Base-by-base conservation (phyloP, 64 coral and sea anemone genomes). In the Cladopsammia gracilis region DNA sequence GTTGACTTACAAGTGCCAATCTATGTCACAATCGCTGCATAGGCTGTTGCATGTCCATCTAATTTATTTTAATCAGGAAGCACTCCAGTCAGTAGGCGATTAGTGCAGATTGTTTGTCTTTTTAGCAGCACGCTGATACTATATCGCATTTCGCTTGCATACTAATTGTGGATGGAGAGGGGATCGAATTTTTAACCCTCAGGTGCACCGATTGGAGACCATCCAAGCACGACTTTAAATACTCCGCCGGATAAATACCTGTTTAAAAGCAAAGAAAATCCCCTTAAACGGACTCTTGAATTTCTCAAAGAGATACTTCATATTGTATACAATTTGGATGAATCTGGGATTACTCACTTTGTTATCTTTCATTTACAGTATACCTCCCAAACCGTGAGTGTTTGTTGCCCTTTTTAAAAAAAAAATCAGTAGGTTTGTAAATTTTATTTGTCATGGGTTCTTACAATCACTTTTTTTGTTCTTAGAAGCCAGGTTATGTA, bases 21-120 rank as follows among this genome's bases (percentile, higher is more conserved):
- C 42, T 84, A 48, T 84, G 62, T 67, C 44, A 25, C 44, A 84
- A 84, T 84, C 80, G 12, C 43, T 43, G 13, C 25, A 20, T 18
- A 8, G 68, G 68, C 43, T 84, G 80, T 67, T 62, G 60, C 9
- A 65, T 68, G 43, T 84, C 58, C 62, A 68, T 67, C 58, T 19
- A 12, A 20, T 84, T 67, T 68, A 19, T 50, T 67, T 84, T 84
- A 84, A 84, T 84, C 80, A 84, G 80, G 80, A 84, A 84, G 64
- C 34, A 11, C 62, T 11, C 80, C 80, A 64, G 80, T 84, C 80
- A 84, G 61, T 64, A 24, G 60, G 60, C 42, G 80, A 84, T 84
- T 84, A 69, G 80, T n/a, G 10, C 19, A 84, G 61, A 66, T 84
- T 67, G 44, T 84, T 67, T 84, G 80, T 84, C 80, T 84, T 48